Base-by-base conservation (phyloP, 2,888 invertebrate genomes). In the Melieria picta region DNA sequence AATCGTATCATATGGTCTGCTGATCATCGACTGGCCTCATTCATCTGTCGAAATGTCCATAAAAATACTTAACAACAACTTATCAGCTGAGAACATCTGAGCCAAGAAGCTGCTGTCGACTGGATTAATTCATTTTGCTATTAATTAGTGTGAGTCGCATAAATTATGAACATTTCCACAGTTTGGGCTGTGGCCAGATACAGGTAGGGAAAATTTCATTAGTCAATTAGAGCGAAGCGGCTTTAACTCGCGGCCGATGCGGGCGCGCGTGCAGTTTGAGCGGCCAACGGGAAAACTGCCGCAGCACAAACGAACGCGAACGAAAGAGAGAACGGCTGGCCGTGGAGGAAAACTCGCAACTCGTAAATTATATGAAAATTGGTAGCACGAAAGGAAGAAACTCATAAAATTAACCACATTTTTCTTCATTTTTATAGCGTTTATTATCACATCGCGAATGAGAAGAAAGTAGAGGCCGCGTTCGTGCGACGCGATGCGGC, bases 351-450 rank as follows among this genome's bases (percentile, higher is more conserved):
- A 30, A 30, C 30, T 30, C 30, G 30, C 30, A 1, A 69, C 62
- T 61, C 61, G 56, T 69, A 69, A 69, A 69, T 69, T 69, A 69
- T 81, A 80, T 81, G 62, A 67, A 69, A 69, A 69, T 69, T 69
- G 61, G 69, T 69, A 78, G 80, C 69, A 69, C 69, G 62, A 69
- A 69, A 69, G 69, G 69, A 69, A 77, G 78, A 78, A 80, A 80
- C 81, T 82, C 83, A 83, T 82, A 82, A 83, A 83, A 82, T 83
- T 83, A 82, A 83, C 83, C 82, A 82, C 83, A 82, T 82, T 82
- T 82, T 83, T 83, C 82, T 83, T 83, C 82, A 82, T 83, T 69
- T 82, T 82, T 83, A 83, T 82, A 83, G 82, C 83, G 82, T 82
- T 82, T 82, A 83, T 82, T 82, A 83, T 82, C 83, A 80, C 80